A percentile compares a stretch with the other conserved stretches of the same genome.
Conservation (phyloP, 1,140 invertebrate genomes). For the Drosophila sp. region DNA sequence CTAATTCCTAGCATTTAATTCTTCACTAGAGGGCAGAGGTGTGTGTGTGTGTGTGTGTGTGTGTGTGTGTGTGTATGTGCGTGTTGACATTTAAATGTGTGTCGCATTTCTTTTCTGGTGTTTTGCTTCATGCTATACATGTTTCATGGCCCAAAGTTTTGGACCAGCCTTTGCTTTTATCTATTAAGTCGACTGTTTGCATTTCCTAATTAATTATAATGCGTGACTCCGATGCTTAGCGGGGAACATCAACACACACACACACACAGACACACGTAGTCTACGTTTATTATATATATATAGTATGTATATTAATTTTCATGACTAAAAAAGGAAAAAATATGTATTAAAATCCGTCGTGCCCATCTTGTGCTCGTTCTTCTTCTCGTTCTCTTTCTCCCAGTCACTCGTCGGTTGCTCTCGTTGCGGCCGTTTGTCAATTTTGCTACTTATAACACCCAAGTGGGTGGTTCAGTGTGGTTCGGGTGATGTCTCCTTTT, state of each 20-base stretch:
- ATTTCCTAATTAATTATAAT: conserved; percentile 79
- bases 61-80: neutral
- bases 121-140: conserved; percentile 34
- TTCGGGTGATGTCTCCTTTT: conserved; percentile 12
- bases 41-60: neutral
- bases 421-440: conserved; percentile 70
- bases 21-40: conserved; percentile 4
- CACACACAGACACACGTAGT: conserved; percentile 23
- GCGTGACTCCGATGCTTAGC: conserved; percentile 73
- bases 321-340: conserved; percentile 9
- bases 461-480: conserved; percentile 14
- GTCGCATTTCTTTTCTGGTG: conserved; percentile 31
- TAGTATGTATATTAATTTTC: conserved; percentile 28
- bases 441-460: conserved; percentile 62
- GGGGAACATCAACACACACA: conserved; percentile 41
- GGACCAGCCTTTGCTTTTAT: conserved; percentile 54
- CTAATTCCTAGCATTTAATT: conserved; percentile 11
- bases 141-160: conserved; percentile 28
- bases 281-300: conserved; percentile 19
- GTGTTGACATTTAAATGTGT: conserved; percentile 30
- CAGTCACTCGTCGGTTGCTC: neutral
- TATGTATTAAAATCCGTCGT: neutral
- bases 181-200: conserved; percentile 72
- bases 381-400: neutral
- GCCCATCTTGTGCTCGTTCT: neutral